Conservation (phyloP, 2,888 invertebrate species). For the Linnaemya vulpina region DNA sequence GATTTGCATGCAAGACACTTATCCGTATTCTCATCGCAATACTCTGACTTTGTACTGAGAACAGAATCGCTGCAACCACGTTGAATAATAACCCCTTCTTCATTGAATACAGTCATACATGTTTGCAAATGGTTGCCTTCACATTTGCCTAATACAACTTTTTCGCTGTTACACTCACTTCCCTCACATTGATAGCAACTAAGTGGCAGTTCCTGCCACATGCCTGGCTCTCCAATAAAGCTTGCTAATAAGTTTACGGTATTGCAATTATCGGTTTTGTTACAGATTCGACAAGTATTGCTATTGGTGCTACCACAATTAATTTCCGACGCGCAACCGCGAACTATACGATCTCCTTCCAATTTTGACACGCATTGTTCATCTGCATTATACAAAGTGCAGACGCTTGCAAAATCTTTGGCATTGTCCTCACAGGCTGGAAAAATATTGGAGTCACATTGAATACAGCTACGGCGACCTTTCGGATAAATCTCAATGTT, state of each 20-base stretch:
- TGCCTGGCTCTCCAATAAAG: conserved; percentile 78
- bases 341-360: conserved; percentile 75
- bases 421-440: conserved; percentile 74
- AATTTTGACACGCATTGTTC: conserved; percentile 77
- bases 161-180: conserved; percentile 72
- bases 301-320: conserved; percentile 74
- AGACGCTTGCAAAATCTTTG: conserved; percentile 71
- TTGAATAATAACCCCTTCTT: conserved; percentile 73
- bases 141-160: conserved; percentile 71
- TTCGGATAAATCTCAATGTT: conserved; percentile 76
- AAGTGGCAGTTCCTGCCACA: conserved; percentile 80
- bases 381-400: conserved; percentile 73
- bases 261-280: conserved; percentile 76
- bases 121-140: conserved; percentile 77
- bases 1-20: conserved; percentile 79
- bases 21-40: conserved; percentile 75
- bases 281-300: conserved; percentile 76
- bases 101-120: conserved; percentile 78
- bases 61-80: conserved; percentile 80
- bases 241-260: conserved; percentile 73
- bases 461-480: conserved; percentile 77
- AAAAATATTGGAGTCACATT: conserved; percentile 76
- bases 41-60: conserved; percentile 65
- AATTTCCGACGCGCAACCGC: conserved; percentile 78
- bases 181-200: conserved; percentile 76